These are phyloP conservation scores for Apantesis nais DNA, from an alignment of 2,888 invertebrate genomes.

Conservation along the genomic window DNA sequence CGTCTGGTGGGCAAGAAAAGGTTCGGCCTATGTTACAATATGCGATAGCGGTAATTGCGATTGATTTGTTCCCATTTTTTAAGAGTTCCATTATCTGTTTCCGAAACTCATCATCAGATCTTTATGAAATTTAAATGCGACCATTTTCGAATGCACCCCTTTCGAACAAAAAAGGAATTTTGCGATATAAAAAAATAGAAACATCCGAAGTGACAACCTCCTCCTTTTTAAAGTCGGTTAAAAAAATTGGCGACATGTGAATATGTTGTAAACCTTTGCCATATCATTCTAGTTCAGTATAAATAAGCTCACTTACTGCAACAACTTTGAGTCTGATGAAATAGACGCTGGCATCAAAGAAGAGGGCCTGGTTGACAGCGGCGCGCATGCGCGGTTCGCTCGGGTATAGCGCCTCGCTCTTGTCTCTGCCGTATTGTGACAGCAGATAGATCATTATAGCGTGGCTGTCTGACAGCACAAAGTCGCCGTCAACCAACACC, in stretches of 20 bases:
- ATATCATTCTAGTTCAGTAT: constrained; percentile 31
- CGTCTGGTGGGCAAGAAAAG: constrained; percentile 23
- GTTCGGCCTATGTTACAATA: not conserved
- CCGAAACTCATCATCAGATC: too few species aligned
- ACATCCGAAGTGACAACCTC: too few species aligned
- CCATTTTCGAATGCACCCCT: too few species aligned
- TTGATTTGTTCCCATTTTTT: too few species aligned
- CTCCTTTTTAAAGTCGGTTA: too few species aligned
- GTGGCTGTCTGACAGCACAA: constrained; percentile 27
- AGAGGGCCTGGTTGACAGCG: constrained; percentile 57
- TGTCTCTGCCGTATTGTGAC: constrained; percentile 53
- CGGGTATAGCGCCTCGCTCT: constrained; percentile 57
- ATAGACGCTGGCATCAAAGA: constrained; percentile 59
- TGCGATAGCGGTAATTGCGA: too few species aligned
- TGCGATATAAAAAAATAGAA: too few species aligned
- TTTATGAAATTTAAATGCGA: too few species aligned
- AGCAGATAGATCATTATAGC: constrained; percentile 64
- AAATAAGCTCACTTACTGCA: constrained; percentile 51
- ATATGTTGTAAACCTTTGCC: too few species aligned
- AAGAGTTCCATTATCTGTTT: too few species aligned
- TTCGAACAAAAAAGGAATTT: too few species aligned
- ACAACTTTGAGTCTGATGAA: constrained; percentile 45
- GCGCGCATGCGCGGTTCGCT: constrained; percentile 54
- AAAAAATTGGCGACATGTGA: not conserved
- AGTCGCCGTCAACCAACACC: constrained; percentile 15